These are phyloP conservation scores for Sarcophaga bullata DNA, from an alignment of 1,140 invertebrate species.

Conservation along the genomic window DNA sequence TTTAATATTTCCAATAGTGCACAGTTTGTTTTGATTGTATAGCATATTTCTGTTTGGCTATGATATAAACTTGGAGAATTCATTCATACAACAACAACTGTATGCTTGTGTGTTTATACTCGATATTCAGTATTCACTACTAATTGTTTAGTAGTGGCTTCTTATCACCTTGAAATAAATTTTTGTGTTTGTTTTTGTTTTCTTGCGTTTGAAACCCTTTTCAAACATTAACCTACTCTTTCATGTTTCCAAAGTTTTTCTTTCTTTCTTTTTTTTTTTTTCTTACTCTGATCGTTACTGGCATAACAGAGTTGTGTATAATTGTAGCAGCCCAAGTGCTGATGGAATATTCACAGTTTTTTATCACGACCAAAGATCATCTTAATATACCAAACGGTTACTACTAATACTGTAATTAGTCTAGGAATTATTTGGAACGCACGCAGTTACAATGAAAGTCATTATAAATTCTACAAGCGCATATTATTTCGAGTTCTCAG, in stretches of 20 bases:
- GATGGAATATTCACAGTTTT: too few relatives aligned
- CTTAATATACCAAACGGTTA: too few relatives aligned
- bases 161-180: conserved; percentile 43
- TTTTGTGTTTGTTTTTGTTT: conserved; percentile 39
- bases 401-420: too few relatives aligned
- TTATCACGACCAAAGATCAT: too few relatives aligned
- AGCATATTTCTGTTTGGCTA: background rate
- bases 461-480: too few relatives aligned
- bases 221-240: conserved; percentile 8
- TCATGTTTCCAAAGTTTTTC: background rate
- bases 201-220: conserved; percentile 30
- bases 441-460: too few relatives aligned
- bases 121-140: background rate
- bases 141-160: conserved; percentile 41
- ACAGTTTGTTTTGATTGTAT: conserved; percentile 10
- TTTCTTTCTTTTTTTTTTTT: too few relatives aligned
- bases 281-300: too few relatives aligned
- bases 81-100: background rate
- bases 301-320: too few relatives aligned
- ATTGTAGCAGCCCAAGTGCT: too few relatives aligned
- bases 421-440: too few relatives aligned
- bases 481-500: too few relatives aligned
- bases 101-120: conserved; percentile 13
- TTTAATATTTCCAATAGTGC: background rate
- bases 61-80: background rate